Base-by-base conservation (phyloP, 2,797 vertebrate species). In the Xiphorhynchus erythropygius region DNA sequence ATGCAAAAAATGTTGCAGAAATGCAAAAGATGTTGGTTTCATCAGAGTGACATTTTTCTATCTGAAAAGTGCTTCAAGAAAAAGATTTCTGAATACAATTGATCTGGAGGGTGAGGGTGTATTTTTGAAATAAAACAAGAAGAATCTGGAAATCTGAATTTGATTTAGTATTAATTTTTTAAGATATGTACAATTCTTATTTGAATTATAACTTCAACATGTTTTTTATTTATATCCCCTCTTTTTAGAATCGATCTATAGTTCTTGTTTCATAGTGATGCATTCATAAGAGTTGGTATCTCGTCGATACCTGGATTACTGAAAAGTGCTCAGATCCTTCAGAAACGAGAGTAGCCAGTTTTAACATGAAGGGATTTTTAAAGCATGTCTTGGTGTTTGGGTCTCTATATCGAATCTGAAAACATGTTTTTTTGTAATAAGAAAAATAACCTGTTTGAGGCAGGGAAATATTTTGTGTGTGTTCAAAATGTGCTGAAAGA, bases 11-110 rank as follows among this genome's bases (percentile, higher is more conserved):
- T 4, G 32, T 53, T 74, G 75, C 78, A 83, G 93, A 94, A 91
- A 91, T 67, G 78, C 78, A 91, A 76, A 96, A 94, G 52, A 83
- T 30, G 46, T 68, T 92, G 89, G 57, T 56, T 92, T 91, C 57
- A 50, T 92, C 35, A n/a, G 39, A 91, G 60, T 65, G 87, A 44
- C 32, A 8, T 62, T 83, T 85, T 83, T 57, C 8, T 4, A 25
- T 56, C 64, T 74, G 56, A 57, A 83, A 79, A 91, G 68, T 7
- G 25, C 49, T 85, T 90, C 41, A 60, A 57, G 89, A 71, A 41
- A 67, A 64, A 42, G n/a, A 14, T 67, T 69, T 44, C 24, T 77
- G 64, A 50, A 57, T 44, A 28, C 41, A 79, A 30, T 50, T 68
- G 47, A 46, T 80, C 39, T 57, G 47, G 46, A 77, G 50, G 33